Evolutionary conservation across 2,797 vertebrate species (phyloP), one percentile per base, ranked within the genome.

Genomic region (Aplochiton taeniatus): DNA sequence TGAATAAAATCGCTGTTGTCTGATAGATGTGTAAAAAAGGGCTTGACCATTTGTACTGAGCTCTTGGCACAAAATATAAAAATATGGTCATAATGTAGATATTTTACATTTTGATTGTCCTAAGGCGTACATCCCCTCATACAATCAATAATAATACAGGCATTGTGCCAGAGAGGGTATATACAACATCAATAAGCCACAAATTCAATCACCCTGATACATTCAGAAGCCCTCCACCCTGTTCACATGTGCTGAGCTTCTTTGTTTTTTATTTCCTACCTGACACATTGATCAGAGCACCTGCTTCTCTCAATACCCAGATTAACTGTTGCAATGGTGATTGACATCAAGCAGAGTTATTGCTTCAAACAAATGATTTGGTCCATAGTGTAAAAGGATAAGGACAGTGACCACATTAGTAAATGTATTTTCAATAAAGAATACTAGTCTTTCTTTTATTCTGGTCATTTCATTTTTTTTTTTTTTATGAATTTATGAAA

Each of bases 151-250:
- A 65, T 73, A 80, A 50, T 41, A 17, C 48, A 66, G 72, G 45
- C 20, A 49, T 63, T 65, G 65, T 62, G 61, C 67, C 69, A 57
- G 46, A 68, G 65, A 72, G 63, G 50, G 57, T 6, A 50, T 54
- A 61, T 66, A 63, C 80, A 6, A 71, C 49, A 58, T 73, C 74
- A 72, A 76, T 74, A 74, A 73, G 56, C 56, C 52, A 58, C 55
- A 78, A 71, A 77, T 74, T 74, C 63, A 70, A 72, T 77, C 66
- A 71, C 55, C 61, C 57, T 72, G 68, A 75, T 66, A 74, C 54
- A 57, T 66, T 61, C 49, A 58, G 46, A 55, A 68, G 16, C 50
- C 55, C n/a, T 18, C 58, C 41, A 53, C 17, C 11, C 65, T 73
- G 58, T 69, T 70, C 63, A 67, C 54, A 71, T 65, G 75, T 73